Evolutionary conservation across 2,797 vertebrate genomes (phyloP).

Genomic region (Cryptoprocta ferox): DNA sequence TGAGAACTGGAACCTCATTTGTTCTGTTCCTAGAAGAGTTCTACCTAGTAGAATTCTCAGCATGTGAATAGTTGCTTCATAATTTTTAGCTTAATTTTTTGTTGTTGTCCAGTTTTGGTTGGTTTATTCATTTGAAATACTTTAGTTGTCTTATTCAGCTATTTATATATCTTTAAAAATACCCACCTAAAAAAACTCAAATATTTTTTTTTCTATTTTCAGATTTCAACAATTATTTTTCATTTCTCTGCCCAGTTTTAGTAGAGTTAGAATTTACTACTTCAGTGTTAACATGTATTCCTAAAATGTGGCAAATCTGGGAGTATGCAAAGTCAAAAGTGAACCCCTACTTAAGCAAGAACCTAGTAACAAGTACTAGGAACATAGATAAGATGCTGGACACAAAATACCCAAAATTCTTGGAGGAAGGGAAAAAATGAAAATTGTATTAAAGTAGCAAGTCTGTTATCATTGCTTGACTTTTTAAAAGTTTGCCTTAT

Average conservation of each 20-base stretch:
- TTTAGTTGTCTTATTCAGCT: background rate
- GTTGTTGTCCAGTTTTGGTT: background rate
- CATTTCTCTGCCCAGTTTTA: background rate
- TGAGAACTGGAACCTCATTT: background rate
- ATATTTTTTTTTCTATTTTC: background rate
- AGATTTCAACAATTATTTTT: background rate
- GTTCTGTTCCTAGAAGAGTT: background rate
- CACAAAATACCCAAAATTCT: background rate
- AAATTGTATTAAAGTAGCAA: background rate
- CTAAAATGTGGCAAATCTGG: background rate
- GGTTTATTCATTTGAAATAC: background rate
- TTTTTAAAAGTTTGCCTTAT: background rate
- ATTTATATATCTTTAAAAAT: background rate
- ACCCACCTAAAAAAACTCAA: background rate
- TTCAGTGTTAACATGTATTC: background rate
- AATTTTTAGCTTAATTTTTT: background rate
- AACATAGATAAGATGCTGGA: background rate
- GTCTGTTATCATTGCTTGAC: background rate
- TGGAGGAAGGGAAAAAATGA: background rate
- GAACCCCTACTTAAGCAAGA: background rate
- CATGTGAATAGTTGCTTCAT: background rate
- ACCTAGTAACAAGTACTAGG: background rate
- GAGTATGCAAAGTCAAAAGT: background rate
- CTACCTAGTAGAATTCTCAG: background rate
- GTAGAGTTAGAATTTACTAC: background rate